Conservation (phyloP, 2,888 invertebrate species). For the Atherix ibis region DNA sequence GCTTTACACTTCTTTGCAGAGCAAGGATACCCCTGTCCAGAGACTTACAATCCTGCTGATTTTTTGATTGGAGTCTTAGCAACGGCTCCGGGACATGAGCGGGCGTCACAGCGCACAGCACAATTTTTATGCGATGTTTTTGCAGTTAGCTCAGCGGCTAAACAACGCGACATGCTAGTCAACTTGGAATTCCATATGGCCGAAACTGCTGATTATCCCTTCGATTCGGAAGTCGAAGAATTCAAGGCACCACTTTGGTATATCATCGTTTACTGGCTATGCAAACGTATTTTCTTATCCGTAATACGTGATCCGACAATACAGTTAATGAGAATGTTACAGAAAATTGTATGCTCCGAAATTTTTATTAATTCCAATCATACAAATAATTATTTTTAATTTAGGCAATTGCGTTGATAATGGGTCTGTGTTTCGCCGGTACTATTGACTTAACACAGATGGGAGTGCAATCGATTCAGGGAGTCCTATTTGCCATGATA, state of each 20-base stretch:
- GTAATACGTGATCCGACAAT: slow-evolving; percentile 66
- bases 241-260: slow-evolving; percentile 48
- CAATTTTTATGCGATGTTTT: slow-evolving; percentile 63
- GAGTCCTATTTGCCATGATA: slow-evolving; percentile 72
- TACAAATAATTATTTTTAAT: neutral
- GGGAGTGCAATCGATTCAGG: slow-evolving; percentile 78
- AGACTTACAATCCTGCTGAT: slow-evolving; percentile 79
- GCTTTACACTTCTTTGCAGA: slow-evolving; percentile 55
- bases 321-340: slow-evolving; percentile 56
- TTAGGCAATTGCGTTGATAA: slow-evolving; percentile 54
- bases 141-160: slow-evolving; percentile 58
- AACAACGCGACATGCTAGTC: slow-evolving; percentile 58
- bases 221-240: slow-evolving; percentile 23
- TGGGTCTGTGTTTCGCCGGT: slow-evolving; percentile 73
- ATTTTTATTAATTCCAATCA: too few relatives aligned
- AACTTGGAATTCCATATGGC: slow-evolving; percentile 55
- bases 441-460: slow-evolving; percentile 54
- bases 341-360: slow-evolving; percentile 56
- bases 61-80: slow-evolving; percentile 75
- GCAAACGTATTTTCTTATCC: slow-evolving; percentile 56
- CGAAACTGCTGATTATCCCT: slow-evolving; percentile 34
- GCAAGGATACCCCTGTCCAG: slow-evolving; percentile 62
- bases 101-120: slow-evolving; percentile 50
- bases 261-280: slow-evolving; percentile 57
- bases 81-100: slow-evolving; percentile 59